phyloP scores from a whole-genome alignment of 1,140 invertebrate species.

The Reticulitermes speratus region DNA sequence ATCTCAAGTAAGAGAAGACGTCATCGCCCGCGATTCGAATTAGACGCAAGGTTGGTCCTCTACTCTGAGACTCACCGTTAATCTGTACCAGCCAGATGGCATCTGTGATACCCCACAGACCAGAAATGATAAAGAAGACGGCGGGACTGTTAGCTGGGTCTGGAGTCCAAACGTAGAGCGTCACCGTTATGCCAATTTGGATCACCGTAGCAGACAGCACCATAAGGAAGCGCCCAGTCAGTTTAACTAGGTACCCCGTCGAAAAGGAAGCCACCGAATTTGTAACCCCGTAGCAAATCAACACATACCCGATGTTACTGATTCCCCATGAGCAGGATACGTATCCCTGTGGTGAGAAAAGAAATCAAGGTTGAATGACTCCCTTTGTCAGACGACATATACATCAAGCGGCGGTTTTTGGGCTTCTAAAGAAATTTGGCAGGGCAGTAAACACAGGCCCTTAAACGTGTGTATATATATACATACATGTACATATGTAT shows the following conservation, averaged over 20 bases:
- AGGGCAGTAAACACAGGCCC: too few species aligned
- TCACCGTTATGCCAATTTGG: slow-evolving; percentile 62
- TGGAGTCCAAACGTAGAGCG: slow-evolving; percentile 73
- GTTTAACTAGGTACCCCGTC: slow-evolving; percentile 76
- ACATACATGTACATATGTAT: too few species aligned
- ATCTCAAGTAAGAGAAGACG: too few species aligned
- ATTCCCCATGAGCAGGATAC: slow-evolving; percentile 88
- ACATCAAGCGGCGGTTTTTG: not conserved
- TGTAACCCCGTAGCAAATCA: slow-evolving; percentile 86
- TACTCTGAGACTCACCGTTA: slow-evolving; percentile 67
- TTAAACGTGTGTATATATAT: too few species aligned
- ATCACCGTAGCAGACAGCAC: slow-evolving; percentile 19
- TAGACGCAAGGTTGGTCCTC: too few species aligned
- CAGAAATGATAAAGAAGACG: slow-evolving; percentile 81
- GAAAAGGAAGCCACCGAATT: slow-evolving; percentile 78
- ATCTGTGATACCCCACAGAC: slow-evolving; percentile 87
- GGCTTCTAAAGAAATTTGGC: too few species aligned
- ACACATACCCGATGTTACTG: slow-evolving; percentile 84
- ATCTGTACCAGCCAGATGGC: slow-evolving; percentile 94
- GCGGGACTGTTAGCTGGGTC: slow-evolving; percentile 61
- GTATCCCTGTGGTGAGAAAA: slow-evolving; percentile 66
- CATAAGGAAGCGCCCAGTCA: slow-evolving; percentile 40
- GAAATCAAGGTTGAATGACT: not conserved
- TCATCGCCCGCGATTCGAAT: too few species aligned
- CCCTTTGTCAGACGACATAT: too few species aligned